A percentile compares a stretch with the other conserved stretches of the same genome.
Conservation (phyloP, 1,140 invertebrate genomes). For the Branchinecta lindahli region DNA sequence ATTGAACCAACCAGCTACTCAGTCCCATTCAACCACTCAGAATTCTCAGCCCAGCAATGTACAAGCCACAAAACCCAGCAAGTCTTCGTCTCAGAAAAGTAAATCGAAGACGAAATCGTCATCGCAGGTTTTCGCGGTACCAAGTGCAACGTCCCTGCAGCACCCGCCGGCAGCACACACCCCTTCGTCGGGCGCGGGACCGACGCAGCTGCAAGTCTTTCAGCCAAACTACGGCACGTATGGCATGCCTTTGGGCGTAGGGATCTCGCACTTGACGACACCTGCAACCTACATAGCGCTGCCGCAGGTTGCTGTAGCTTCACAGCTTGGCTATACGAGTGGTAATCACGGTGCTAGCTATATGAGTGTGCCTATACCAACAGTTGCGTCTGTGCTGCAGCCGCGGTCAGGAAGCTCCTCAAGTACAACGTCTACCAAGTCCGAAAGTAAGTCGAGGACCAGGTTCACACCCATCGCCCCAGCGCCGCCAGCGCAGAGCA, state of each 20-base stretch:
- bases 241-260: conserved; percentile 13
- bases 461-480: conserved; percentile 23
- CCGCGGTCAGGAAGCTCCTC: conserved; percentile 30
- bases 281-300: conserved; percentile 19
- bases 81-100: not conserved
- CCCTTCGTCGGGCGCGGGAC: conserved; percentile 18
- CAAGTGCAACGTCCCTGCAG: conserved; percentile 13
- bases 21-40: conserved; percentile 23
- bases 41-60: conserved; percentile 6
- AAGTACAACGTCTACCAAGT: conserved; percentile 22
- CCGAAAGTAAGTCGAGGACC: conserved; percentile 13
- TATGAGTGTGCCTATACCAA: conserved; percentile 10
- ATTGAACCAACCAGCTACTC: not conserved
- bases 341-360: not conserved
- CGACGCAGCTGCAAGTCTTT: conserved; percentile 20
- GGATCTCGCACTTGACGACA: conserved; percentile 20
- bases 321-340: conserved; percentile 28
- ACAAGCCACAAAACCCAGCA: not conserved
- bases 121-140: conserved; percentile 25
- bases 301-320: conserved; percentile 36
- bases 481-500: conserved; percentile 24
- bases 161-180: conserved; percentile 19
- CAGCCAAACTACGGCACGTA: conserved; percentile 18
- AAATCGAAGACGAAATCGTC: conserved; percentile 8
- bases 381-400: conserved; percentile 31